Base-by-base conservation (phyloP, 1,140 invertebrate genomes). In the Homalodisca vitripennis region DNA sequence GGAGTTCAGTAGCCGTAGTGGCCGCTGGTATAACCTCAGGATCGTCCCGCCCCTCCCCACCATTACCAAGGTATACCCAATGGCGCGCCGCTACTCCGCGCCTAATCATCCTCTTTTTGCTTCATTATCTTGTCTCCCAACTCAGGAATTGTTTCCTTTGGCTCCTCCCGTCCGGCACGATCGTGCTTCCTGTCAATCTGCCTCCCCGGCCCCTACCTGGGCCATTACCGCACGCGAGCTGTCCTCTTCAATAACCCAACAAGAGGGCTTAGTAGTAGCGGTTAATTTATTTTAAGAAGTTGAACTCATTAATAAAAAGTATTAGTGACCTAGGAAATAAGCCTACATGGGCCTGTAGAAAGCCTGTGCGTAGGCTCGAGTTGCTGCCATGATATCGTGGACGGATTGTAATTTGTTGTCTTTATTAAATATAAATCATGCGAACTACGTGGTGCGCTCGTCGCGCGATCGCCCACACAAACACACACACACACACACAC, bases 101-200 rank as follows among this genome's bases (percentile, higher is more conserved):
- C n/a, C n/a, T n/a, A n/a, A n/a, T 60, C 55, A 22, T 60, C 55
- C 24, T 60, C 55, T 60, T 60, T 60, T 53, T 60, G 24, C 55
- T 30, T 60, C 26, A 60, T 60, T 60, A 60, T 60, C 55, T 60
- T 60, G 55, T 60, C 55, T 60, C 55, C 55, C 6, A 22, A 53
- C 20, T 14, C 48, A 27, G 2, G 6, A 60, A 60, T 60, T 60
- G 26, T 60, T 60, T 60, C 55, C 55, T 60, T 27, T n/a, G n/a
- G n/a, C 48, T n/a, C 48, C 48, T 22, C 55, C 55, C 55, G 22
- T 10, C 26, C 55, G 3, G 3, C 55, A 26, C 2, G 12, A 26
- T 22, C 55, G 29, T 26, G 55, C 55, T 60, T 60, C 55, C 29
- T 30, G 10, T 60, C 55, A 17, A 41, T 17, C 34, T 17, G 34